Conservation (phyloP, 2,797 vertebrate genomes). For the Chromobotia macracanthus region DNA sequence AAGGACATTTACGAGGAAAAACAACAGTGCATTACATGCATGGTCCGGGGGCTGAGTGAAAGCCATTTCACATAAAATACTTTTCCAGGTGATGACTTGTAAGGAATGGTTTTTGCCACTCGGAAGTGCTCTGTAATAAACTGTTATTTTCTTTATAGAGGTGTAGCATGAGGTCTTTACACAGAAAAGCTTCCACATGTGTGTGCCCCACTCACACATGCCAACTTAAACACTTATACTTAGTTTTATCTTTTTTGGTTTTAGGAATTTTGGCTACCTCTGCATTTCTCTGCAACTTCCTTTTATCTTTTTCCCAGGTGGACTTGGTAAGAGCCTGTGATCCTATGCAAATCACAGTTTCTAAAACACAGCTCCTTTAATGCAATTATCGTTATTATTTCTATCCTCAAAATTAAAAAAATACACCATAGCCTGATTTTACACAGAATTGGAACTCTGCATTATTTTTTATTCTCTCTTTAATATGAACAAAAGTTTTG, state of each 20-base stretch:
- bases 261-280: neutral
- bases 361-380: neutral
- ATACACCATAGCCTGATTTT: neutral
- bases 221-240: neutral
- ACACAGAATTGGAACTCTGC: neutral
- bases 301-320: conserved; percentile 8
- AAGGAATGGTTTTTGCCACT: conserved; percentile 52
- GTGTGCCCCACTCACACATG: no score
- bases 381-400: neutral
- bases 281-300: conserved; percentile 3
- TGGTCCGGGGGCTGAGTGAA: conserved; percentile 35
- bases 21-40: no score
- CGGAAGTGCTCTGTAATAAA: conserved; percentile 33
- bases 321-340: neutral
- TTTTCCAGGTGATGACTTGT: conserved; percentile 58
- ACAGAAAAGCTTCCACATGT: neutral
- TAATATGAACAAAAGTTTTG: neutral
- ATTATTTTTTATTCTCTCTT: neutral
- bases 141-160: conserved; percentile 58
- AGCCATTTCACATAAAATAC: conserved; percentile 60
- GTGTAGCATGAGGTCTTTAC: neutral
- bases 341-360: conserved; percentile 15
- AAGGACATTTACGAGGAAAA: conserved; percentile 49
- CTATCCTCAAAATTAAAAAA: neutral
- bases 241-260: neutral